Base-by-base conservation (phyloP, 2,888 invertebrate species). In the Thymelicus acteon region DNA sequence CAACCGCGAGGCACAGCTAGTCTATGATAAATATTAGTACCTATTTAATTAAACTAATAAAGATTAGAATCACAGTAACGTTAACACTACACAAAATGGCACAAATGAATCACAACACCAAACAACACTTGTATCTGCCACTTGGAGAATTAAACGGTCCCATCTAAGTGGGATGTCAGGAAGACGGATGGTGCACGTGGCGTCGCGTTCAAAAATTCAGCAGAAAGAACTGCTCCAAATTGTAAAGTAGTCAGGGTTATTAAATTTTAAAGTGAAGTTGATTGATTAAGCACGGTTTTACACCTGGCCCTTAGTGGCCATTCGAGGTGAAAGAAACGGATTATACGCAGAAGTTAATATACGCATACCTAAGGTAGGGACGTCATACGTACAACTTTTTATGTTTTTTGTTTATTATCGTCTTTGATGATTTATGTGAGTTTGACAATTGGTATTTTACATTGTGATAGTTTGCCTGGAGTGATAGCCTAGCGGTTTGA, bases 101-200 rank as follows among this genome's bases (percentile, higher is more conserved):
- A 60, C 31, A 60, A 67, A 67, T 49, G 52, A 61, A 67, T 67
- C 13, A 44, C 66, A 66, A 48, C 44, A 44, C 44, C n/a, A 54
- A 61, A 15, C 6, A 61, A 68, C 61, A 65, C 19, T 71, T n/a
- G 52, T 54, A 52, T 57, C 37, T 64, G 70, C 49, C 70, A 70
- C 60, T 65, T 60, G 60, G 60, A 15, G 52, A 64, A 65, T 65
- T 71, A 71, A 67, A 65, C 52, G 64, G 8, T 78, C 79, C 66
- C 71, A 68, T 75, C 74, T 76, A 77, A 78, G 77, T 76, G 76
- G 75, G 58, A 71, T 57, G 76, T 76, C 78, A 77, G 73, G 47
- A 75, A 76, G 80, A 80, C 73, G 72, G 74, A 80, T 77, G 77
- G 69, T 64, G 63, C 67, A 60, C 68, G 61, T 71, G 66, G 54